Percentiles rank a stretch among this genome's conserved stretches.
phyloP scores from a whole-genome alignment of 2,113 vertebrate species.

The Picathartes gymnocephalus region DNA sequence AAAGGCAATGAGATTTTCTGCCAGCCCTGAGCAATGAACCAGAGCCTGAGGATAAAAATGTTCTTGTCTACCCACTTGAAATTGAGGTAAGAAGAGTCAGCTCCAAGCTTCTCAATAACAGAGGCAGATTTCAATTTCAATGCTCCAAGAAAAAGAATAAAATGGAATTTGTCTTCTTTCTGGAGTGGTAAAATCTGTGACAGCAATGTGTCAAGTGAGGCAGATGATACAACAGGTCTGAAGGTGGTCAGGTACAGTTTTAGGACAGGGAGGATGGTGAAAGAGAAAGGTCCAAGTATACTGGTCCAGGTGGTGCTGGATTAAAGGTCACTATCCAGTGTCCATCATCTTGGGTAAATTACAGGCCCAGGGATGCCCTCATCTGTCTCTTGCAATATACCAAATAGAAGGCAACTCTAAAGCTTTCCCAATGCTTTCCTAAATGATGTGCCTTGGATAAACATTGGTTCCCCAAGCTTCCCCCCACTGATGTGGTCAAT shows the following conservation, averaged over 20 bases:
- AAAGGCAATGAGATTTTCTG: background rate
- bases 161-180: background rate
- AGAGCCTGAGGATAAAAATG: background rate
- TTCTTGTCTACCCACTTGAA: background rate
- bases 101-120: background rate
- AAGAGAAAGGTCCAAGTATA: background rate
- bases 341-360: background rate
- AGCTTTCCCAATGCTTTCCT: background rate
- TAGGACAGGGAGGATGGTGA: background rate
- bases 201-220: background rate
- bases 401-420: background rate
- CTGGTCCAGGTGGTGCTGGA: background rate
- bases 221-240: background rate
- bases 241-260: background rate
- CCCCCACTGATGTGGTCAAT: fast-evolving
- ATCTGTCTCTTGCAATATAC: background rate
- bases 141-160: background rate
- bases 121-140: background rate
- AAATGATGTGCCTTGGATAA: background rate
- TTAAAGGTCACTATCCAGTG: background rate
- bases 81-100: background rate
- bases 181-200: background rate
- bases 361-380: background rate
- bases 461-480: background rate
- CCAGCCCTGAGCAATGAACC: background rate